Evolutionary conservation across 2,888 invertebrate genomes (phyloP).

Genomic region (Drosophila atripex): DNA sequence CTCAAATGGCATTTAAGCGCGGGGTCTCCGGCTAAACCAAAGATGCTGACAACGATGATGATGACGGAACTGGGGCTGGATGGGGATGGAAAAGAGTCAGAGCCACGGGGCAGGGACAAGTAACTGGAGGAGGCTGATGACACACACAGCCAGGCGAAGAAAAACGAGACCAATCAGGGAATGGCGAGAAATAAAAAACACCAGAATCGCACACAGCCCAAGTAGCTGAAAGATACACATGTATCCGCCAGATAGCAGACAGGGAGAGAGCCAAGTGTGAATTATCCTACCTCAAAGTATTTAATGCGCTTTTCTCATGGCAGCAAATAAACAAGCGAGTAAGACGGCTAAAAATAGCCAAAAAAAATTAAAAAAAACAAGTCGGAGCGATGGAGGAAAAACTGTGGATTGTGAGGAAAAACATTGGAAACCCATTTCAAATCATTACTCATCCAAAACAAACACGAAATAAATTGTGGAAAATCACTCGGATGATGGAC

Average conservation of each 20-base stretch:
- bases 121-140: slow-evolving; percentile 32
- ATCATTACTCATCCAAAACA: slow-evolving; percentile 71
- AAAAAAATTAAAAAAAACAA: slow-evolving; percentile 1
- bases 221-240: slow-evolving; percentile 58
- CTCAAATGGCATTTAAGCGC: slow-evolving; percentile 64
- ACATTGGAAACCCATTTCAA: slow-evolving; percentile 46
- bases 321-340: slow-evolving; percentile 29
- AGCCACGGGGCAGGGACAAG: slow-evolving; percentile 16
- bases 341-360: slow-evolving; percentile 54
- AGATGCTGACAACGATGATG: slow-evolving; percentile 42
- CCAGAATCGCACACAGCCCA: slow-evolving; percentile 31
- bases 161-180: slow-evolving; percentile 37
- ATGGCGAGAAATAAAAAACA: slow-evolving; percentile 17
- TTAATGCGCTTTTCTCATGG: slow-evolving; percentile 76
- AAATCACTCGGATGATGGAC: slow-evolving; percentile 50
- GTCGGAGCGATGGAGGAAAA: neutral
- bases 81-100: too few species aligned
- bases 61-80: slow-evolving; percentile 13
- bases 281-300: slow-evolving; percentile 79
- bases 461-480: slow-evolving; percentile 54
- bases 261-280: slow-evolving; percentile 55
- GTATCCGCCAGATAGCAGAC: slow-evolving; percentile 63
- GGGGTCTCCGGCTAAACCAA: slow-evolving; percentile 25
- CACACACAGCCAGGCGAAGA: slow-evolving; percentile 21
- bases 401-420: slow-evolving; percentile 10